phyloP scores from a whole-genome alignment of 2,888 invertebrate species.

The Escarpia spicata region DNA sequence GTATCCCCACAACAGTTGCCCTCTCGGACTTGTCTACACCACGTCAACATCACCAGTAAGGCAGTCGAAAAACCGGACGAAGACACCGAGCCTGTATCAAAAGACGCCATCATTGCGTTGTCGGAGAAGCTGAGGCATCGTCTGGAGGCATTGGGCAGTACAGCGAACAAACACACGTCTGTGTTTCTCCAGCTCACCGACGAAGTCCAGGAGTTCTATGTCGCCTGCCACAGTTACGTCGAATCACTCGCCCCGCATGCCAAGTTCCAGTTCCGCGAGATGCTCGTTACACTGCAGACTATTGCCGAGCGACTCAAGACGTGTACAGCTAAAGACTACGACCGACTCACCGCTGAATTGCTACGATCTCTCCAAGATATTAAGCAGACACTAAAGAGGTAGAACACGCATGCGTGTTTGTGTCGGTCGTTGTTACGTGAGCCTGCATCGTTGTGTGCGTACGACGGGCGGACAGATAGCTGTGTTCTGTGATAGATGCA shows the following conservation, averaged over 20 bases:
- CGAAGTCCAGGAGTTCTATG: slow-evolving; percentile 80
- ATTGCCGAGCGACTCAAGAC: slow-evolving; percentile 48
- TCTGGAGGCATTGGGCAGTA: slow-evolving; percentile 53
- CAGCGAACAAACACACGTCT: slow-evolving; percentile 65
- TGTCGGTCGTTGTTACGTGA: background rate
- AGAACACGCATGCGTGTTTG: background rate
- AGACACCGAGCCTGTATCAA: slow-evolving; percentile 33
- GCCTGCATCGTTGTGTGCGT: background rate
- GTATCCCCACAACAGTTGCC: slow-evolving; percentile 27
- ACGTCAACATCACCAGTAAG: slow-evolving; percentile 29
- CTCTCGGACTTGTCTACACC: slow-evolving; percentile 33
- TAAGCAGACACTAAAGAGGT: slow-evolving; percentile 17
- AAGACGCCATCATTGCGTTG: slow-evolving; percentile 46
- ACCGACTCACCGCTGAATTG: background rate
- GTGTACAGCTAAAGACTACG: slow-evolving; percentile 49
- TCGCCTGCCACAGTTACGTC: slow-evolving; percentile 79
- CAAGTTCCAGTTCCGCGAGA: slow-evolving; percentile 83
- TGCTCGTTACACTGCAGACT: slow-evolving; percentile 53
- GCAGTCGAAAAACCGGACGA: slow-evolving; percentile 8
- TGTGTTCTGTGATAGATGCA: slow-evolving; percentile 13
- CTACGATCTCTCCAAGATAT: slow-evolving; percentile 10
- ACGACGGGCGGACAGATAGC: background rate
- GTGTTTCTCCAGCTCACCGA: slow-evolving; percentile 83
- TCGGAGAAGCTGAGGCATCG: slow-evolving; percentile 49
- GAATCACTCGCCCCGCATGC: slow-evolving; percentile 86